Base-by-base conservation (phyloP, 2,113 vertebrate species). In the Regulus satrapa region DNA sequence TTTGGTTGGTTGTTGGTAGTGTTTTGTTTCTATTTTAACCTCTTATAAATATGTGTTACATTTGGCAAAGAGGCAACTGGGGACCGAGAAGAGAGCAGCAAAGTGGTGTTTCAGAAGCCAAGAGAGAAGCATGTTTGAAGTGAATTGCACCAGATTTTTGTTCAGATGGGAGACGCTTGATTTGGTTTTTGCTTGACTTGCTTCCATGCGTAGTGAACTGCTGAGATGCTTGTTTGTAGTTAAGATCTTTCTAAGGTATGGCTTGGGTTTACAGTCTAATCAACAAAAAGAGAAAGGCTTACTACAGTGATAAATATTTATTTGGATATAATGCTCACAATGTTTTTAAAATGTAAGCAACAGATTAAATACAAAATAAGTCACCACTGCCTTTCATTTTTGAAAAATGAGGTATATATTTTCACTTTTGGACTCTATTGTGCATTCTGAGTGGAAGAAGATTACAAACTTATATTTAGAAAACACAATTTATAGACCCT, bases 41-140 rank as follows among this genome's bases (percentile, higher is more conserved):
- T 90, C 85, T 76, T 76, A 36, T 41, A 89, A 94, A 68, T 91
- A 38, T 3, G 36, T 66, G 67, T 93, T 96, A 88, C 71, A 52
- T 93, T 94, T 92, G 93, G 89, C 85, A 71, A 96, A 97, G 75
- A 79, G 94, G 68, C 59, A 75, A 23, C 76, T 45, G 52, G 94
- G 92, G 90, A 90, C 81, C 2, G 0, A 54, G 56, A 48, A 20
- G 48, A 92, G 85, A 92, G 69, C 34, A 74, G 85, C 78, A 74
- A 77, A 95, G 84, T 78, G 72, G 68, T 79, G 58, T 73, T 89
- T 49, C 63, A 73, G 58, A 91, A 95, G 62, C 87, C 85, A 62
- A 56, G 75, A 92, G 71, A 88, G 75, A 55, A 69, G 66, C 45
- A 2, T 28, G 54, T 93, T 90, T 81, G 36, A 88, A 86, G 71